phyloP scores from a whole-genome alignment of 1,140 invertebrate genomes.

The Diorhabda elongata region DNA sequence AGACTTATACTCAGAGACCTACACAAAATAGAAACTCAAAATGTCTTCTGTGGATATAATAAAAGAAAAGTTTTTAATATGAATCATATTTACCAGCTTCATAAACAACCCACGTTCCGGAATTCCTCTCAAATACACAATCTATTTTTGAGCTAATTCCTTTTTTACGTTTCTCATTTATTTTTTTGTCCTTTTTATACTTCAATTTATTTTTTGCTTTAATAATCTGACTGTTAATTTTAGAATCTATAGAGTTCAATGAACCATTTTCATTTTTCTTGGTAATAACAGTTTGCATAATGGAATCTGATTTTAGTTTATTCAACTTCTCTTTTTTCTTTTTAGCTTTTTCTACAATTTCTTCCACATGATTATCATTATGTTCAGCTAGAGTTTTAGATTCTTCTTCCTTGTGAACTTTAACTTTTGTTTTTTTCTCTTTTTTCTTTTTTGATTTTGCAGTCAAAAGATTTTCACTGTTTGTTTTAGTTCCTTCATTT shows the following conservation, averaged over 20 bases:
- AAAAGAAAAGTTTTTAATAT: too few relatives aligned
- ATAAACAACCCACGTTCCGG: conserved; percentile 40
- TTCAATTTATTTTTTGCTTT: conserved; percentile 3
- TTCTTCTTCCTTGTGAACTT: not conserved
- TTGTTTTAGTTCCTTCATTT: not conserved
- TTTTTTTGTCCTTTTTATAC: not conserved
- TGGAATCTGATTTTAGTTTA: not conserved
- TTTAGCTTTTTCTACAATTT: not conserved
- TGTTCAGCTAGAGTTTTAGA: not conserved
- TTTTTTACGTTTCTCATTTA: not conserved
- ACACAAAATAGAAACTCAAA: too few relatives aligned
- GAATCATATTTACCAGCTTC: conserved; percentile 9
- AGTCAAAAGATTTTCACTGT: not conserved
- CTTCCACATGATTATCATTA: conserved; percentile 3
- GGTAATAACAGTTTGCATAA: not conserved
- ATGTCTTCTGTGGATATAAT: too few relatives aligned
- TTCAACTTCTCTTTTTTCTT: not conserved
- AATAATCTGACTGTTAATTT: not conserved
- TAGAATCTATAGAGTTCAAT: too few relatives aligned
- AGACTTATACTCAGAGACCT: too few relatives aligned
- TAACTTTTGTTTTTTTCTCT: not conserved
- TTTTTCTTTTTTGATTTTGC: not conserved
- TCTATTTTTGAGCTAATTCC: conserved; percentile 20
- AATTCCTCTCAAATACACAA: conserved; percentile 37
- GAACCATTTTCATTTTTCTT: not conserved